These are phyloP conservation scores for Eilema griseolum DNA, from an alignment of 2,888 invertebrate genomes.

Conservation along the genomic window DNA sequence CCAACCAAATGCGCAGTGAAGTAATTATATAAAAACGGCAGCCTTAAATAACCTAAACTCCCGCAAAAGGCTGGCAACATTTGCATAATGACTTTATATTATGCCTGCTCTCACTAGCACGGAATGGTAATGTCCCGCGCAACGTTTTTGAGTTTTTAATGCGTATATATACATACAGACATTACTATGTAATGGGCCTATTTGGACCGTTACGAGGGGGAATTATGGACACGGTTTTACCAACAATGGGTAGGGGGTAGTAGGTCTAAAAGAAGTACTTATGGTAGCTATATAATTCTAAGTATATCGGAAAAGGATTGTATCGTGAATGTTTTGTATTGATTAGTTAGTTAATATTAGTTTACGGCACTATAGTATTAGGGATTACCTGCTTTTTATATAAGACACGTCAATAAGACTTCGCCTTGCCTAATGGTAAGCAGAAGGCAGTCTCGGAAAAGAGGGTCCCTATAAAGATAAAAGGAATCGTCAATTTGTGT, in stretches of 20 bases:
- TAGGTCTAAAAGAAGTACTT: background rate
- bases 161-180: conserved; percentile 44
- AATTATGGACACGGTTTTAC: background rate
- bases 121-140: conserved; percentile 78
- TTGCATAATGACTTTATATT: conserved; percentile 86
- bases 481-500: no score
- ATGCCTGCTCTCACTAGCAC: conserved; percentile 70
- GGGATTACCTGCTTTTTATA: no score
- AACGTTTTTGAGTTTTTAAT: conserved; percentile 59
- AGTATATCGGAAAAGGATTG: no score
- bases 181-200: conserved; percentile 19
- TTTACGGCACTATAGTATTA: no score
- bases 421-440: no score
- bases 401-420: no score
- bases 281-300: background rate
- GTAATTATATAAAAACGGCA: conserved; percentile 49
- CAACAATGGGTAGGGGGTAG: background rate
- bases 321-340: no score
- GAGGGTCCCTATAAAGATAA: no score
- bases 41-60: conserved; percentile 78
- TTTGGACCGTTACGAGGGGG: background rate
- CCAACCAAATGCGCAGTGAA: conserved; percentile 3
- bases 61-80: conserved; percentile 73
- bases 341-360: no score
- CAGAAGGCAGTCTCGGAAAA: no score